These are phyloP conservation scores for Corythornis madagascariensis DNA, from an alignment of 2,113 vertebrate genomes.

Conservation along the genomic window DNA sequence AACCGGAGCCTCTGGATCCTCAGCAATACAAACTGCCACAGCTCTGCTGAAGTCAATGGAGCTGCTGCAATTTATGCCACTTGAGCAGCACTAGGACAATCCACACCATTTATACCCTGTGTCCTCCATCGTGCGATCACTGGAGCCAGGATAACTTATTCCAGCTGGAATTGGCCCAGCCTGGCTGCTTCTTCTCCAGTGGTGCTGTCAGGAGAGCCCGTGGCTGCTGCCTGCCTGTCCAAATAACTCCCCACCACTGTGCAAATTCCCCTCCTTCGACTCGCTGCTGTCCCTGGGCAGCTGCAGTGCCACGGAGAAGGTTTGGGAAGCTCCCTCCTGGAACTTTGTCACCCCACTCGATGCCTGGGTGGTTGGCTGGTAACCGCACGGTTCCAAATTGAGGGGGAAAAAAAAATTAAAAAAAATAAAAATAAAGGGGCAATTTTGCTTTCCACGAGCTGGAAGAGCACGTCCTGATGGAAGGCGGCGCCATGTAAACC, in stretches of 20 bases:
- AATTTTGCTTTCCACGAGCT: conserved; percentile 74
- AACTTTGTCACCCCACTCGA: conserved; percentile 69
- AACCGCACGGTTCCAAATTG: background rate
- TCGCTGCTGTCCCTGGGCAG: too few relatives aligned
- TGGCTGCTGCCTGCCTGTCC: background rate
- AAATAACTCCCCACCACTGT: background rate
- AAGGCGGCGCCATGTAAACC: conserved; percentile 75
- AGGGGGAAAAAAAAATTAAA: conserved; percentile 11
- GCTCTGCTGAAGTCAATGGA: conserved; percentile 19
- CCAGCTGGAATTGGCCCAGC: background rate
- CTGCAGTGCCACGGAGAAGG: too few relatives aligned
- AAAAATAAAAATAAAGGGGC: conserved; percentile 58
- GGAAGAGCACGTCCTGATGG: conserved; percentile 66
- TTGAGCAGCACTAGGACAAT: background rate
- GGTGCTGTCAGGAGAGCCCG: background rate
- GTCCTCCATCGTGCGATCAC: background rate
- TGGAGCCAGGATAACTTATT: background rate
- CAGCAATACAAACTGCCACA: background rate
- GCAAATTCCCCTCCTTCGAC: background rate
- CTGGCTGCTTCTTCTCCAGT: background rate
- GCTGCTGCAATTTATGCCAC: conserved; percentile 11
- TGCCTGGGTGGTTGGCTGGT: conserved; percentile 53
- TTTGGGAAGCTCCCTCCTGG: conserved; percentile 29
- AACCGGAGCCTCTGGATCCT: background rate
- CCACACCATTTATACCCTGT: background rate